Conservation (phyloP, 2,888 invertebrate genomes). For the Apodemia duryi region DNA sequence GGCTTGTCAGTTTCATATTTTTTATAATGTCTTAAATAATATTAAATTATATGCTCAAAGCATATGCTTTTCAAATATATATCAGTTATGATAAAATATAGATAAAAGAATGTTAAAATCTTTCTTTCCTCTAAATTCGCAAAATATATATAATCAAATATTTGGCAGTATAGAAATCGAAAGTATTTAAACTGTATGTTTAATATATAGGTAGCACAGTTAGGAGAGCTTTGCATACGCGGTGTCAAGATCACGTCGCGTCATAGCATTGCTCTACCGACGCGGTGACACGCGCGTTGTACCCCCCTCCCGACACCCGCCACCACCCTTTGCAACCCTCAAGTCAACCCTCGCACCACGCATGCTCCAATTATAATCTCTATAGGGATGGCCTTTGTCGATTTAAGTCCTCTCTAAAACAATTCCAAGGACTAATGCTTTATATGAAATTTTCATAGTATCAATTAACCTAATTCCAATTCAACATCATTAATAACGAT, state of each 20-base stretch:
- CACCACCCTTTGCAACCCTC: conserved; percentile 48
- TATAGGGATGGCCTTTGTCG: conserved; percentile 75
- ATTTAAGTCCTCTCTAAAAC: conserved; percentile 34
- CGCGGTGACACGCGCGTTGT: conserved; percentile 42
- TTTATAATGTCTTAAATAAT: no score
- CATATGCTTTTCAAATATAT: not conserved
- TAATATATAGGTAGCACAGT: conserved; percentile 36
- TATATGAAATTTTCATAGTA: not conserved
- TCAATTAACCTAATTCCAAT: not conserved
- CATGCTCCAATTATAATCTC: conserved; percentile 79
- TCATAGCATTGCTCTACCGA: conserved; percentile 60
- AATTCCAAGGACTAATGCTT: conserved; percentile 32
- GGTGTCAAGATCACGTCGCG: conserved; percentile 76
- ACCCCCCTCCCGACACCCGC: conserved; percentile 33
- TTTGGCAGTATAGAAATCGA: conserved; percentile 23
- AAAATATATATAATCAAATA: not conserved
- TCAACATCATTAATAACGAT: not conserved
- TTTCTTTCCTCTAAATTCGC: not conserved
- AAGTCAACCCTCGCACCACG: conserved; percentile 71
- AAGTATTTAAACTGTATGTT: conserved; percentile 30
- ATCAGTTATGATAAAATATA: not conserved
- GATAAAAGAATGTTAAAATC: not conserved
- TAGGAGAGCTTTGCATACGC: conserved; percentile 57
- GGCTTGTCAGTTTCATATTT: no score
- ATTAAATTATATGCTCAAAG: no score